Conservation (phyloP, 2,888 invertebrate species). For the Galerucella pusilla region DNA sequence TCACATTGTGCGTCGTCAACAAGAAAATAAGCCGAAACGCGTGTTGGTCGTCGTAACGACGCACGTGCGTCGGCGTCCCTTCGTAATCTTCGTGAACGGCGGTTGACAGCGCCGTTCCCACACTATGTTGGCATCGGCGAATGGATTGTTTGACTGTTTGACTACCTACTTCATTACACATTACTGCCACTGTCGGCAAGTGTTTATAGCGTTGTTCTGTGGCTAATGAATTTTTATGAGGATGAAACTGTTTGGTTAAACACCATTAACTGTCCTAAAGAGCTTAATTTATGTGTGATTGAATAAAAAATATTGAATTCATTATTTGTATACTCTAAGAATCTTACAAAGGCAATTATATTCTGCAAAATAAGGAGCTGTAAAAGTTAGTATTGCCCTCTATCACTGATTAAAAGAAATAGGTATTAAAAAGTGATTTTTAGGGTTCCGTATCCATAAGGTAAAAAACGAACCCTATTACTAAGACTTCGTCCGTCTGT, state of each 20-base stretch:
- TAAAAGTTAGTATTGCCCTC: no score
- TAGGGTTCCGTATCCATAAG: no score
- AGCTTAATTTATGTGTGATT: not conserved
- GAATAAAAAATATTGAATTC: no score
- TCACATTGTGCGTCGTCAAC: constrained; percentile 25
- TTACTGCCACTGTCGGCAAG: constrained; percentile 15
- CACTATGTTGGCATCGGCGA: constrained; percentile 48
- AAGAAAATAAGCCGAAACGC: constrained; percentile 31
- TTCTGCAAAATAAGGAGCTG: no score
- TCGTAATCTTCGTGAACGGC: constrained; percentile 61
- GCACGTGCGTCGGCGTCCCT: constrained; percentile 55
- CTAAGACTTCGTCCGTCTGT: no score
- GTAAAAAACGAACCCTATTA: no score
- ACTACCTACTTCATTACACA: constrained; percentile 37
- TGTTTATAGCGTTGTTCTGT: constrained; percentile 3
- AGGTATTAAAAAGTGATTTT: no score
- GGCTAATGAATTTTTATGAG: constrained; percentile 20
- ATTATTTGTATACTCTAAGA: no score
- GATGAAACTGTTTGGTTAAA: constrained; percentile 14
- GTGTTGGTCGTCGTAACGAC: constrained; percentile 32
- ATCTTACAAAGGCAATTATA: no score
- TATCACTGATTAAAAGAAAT: no score
- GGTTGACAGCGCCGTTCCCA: constrained; percentile 58
- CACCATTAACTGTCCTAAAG: not conserved
- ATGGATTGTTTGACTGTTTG: constrained; percentile 35